Conservation (phyloP, 2,888 invertebrate species). For the Phortica magna region DNA sequence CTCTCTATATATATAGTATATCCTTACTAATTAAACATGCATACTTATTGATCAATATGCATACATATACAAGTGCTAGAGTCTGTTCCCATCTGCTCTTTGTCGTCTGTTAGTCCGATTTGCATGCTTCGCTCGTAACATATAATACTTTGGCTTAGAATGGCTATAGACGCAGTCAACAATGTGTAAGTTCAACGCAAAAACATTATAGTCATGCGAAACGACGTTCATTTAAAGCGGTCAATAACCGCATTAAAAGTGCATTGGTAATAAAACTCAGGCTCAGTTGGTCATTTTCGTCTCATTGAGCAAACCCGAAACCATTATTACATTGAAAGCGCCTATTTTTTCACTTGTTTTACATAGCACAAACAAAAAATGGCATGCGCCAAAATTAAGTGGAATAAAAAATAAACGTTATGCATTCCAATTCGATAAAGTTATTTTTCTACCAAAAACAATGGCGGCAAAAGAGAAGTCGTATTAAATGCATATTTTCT, state of each 20-base stretch:
- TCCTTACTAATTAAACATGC: too few relatives aligned
- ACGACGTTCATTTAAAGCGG: slow-evolving; percentile 32
- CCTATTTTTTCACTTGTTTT: slow-evolving; percentile 52
- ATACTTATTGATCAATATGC: too few relatives aligned
- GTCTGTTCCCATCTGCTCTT: too few relatives aligned
- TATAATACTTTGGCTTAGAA: too few relatives aligned
- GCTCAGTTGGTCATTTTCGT: slow-evolving; percentile 56
- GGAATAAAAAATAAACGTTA: not conserved
- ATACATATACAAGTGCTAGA: too few relatives aligned
- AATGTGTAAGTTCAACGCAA: too few relatives aligned
- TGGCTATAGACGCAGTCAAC: too few relatives aligned
- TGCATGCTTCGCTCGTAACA: too few relatives aligned
- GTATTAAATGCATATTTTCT: slow-evolving; percentile 24
- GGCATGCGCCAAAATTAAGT: slow-evolving; percentile 30
- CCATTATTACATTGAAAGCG: slow-evolving; percentile 40
- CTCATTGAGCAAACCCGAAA: slow-evolving; percentile 55
- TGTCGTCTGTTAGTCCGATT: too few relatives aligned
- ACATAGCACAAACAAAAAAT: not conserved
- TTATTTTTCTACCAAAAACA: not conserved
- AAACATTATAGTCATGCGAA: too few relatives aligned
- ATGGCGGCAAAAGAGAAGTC: not conserved
- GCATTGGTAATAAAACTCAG: slow-evolving; percentile 59
- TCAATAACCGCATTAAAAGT: slow-evolving; percentile 73
- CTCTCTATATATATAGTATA: too few relatives aligned
- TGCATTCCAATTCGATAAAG: not conserved